Base-by-base conservation (phyloP, 2,797 vertebrate species). In the Alosa sapidissima region DNA sequence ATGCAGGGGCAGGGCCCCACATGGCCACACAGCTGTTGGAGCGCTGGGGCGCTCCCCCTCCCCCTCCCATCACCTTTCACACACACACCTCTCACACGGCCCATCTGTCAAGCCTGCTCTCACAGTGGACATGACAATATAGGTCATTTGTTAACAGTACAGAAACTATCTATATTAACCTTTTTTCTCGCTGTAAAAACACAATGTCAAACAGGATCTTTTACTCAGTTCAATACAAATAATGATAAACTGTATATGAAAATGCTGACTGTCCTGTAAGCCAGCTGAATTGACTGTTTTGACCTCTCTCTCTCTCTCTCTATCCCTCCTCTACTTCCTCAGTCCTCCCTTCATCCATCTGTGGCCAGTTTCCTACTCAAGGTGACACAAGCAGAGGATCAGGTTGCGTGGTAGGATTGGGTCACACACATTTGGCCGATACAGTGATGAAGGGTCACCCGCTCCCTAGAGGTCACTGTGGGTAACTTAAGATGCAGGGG, bases 231-330 rank as follows among this genome's bases (percentile, higher is more conserved):
- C 72, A 21, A 13, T 21, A 47, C 7, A 78, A 78, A 47, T 78
- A 78, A 47, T 78, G 19, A 78, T 78, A 78, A 78, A 78, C 45
- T 21, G 72, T 2, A 21, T 16, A 78, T 47, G 41, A 47, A 78
- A 78, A 45, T 47, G 72, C 72, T 78, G 72, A 78, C 14, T 7
- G 14, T 0, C 13, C 28, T 7, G 33, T 36, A 36, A 36, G 14
- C 11, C 36, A 45, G 33, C 33, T 41, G 14, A 36, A 5, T 45
- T 41, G 1, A 33, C 33, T 75, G 36, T 78, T 78, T 78, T 47
- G 41, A 78, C 16, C 49, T 81, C 88, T 85, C 91, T 91, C 90
- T 85, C 91, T 91, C 90, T 85, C 86, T 91, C 92, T 87, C 86
- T 86, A 54, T 54, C 55, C 3, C 14, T n/a, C 13, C 48, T 83